Evolutionary conservation across 2,113 vertebrate genomes (phyloP).

Genomic region (Euleptes europaea): DNA sequence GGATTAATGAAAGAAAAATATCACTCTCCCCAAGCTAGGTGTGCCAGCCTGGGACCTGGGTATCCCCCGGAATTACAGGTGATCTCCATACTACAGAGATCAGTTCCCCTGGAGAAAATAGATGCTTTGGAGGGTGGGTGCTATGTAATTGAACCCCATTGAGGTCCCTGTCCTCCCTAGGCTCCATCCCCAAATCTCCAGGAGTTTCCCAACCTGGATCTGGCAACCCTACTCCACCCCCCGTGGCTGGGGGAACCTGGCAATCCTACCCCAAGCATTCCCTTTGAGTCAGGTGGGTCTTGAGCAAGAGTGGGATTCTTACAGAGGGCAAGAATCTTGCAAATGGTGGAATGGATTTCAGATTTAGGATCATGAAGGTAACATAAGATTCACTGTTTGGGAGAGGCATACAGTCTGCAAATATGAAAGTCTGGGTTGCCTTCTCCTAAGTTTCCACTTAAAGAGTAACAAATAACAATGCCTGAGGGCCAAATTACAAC

Average conservation of each 20-base stretch:
- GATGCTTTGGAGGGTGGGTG: too few species aligned
- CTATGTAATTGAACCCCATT: too few species aligned
- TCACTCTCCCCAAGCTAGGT: neutral
- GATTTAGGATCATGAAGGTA: neutral
- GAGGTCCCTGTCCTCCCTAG: too few species aligned
- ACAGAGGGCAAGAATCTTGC: neutral
- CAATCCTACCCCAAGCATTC: too few species aligned
- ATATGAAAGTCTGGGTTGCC: neutral
- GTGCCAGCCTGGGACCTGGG: too few species aligned
- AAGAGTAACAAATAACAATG: neutral
- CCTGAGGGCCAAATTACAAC: neutral
- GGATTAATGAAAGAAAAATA: neutral
- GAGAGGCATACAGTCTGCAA: neutral
- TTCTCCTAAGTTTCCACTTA: neutral
- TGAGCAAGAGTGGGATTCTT: neutral
- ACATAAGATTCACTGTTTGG: neutral
- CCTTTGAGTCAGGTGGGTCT: neutral
- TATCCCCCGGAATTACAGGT: too few species aligned
- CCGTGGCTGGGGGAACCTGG: too few species aligned
- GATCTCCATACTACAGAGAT: too few species aligned
- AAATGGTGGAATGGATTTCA: neutral
- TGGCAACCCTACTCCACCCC: too few species aligned
- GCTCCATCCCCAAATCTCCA: too few species aligned
- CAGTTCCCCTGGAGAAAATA: too few species aligned
- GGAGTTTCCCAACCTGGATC: too few species aligned